Conservation (phyloP, 2,113 vertebrate genomes). For the Eonycteris spelaea region DNA sequence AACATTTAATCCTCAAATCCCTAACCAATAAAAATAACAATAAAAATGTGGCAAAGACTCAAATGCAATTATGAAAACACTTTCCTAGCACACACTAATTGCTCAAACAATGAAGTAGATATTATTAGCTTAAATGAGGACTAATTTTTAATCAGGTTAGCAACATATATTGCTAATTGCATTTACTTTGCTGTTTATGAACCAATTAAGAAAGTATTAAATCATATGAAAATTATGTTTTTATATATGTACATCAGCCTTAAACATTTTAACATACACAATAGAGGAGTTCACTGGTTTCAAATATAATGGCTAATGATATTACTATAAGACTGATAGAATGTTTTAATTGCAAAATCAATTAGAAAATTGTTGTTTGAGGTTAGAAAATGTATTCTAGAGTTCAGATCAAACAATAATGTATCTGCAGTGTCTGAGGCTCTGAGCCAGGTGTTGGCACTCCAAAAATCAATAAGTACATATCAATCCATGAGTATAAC, state of each 20-base stretch:
- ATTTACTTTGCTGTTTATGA: slow-evolving; percentile 21
- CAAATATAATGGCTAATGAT: background rate
- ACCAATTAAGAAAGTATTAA: slow-evolving; percentile 25
- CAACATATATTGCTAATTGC: background rate
- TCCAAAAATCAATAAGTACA: background rate
- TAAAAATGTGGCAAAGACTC: background rate
- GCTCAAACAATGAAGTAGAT: background rate
- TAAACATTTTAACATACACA: background rate
- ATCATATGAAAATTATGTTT: background rate
- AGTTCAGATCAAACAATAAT: background rate
- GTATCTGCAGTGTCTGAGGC: background rate
- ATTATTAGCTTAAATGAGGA: slow-evolving; percentile 28
- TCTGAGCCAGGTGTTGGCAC: background rate
- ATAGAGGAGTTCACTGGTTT: background rate
- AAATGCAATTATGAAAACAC: background rate
- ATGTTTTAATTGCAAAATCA: background rate
- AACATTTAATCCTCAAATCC: background rate
- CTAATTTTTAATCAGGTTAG: slow-evolving; percentile 29
- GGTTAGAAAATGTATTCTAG: background rate
- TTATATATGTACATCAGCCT: background rate
- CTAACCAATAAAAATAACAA: background rate
- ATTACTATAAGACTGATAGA: background rate
- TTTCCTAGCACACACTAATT: background rate
- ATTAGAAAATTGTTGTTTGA: background rate
- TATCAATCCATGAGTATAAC: background rate